Base-by-base conservation (phyloP, 2,113 vertebrate species). In the Hydrochoerus hydrochaeris region DNA sequence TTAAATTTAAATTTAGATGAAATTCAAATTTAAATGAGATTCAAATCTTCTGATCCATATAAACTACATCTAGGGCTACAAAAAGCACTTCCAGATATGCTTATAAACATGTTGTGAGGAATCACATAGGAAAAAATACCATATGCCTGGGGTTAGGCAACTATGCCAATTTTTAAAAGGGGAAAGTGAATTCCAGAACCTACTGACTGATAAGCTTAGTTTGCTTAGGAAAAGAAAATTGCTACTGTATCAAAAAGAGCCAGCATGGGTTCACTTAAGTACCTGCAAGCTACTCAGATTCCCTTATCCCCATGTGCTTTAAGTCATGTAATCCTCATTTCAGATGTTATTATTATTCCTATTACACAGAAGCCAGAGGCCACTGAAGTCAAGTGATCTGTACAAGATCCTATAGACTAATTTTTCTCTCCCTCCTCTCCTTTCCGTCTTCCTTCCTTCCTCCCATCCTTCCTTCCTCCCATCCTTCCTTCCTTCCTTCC, bases 21-120 rank as follows among this genome's bases (percentile, higher is more conserved):
- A 78, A 73, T 90, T 95, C 63, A 90, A 85, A 80, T 63, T 96
- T 65, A 90, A 94, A 86, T 67, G 63, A 95, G 60, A 88, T 57
- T 83, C 77, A 87, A 67, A 88, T 28, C 75, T 84, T 90, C 67
- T 85, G 85, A 94, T 73, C 83, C 75, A 81, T 41, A 46, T 63
- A 84, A 84, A 91, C 44, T 38, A 88, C 46, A 85, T 95, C 62
- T n/a, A 54, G 22, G 44, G 54, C 82, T 58, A 90, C 85, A 88
- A 90, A 95, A 85, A 58, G 63, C 58, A 78, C 35, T 60, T 90
- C 46, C 89, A 80, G 94, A 49, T 60, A 10, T 38, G 82, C 75
- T 85, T 49, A 49, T 12, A 89, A 83, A 60, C 12, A 81, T 32
- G 54, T 24, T 80, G 9, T 60, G n/a, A 84, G 19, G 62, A 87